Base-by-base conservation (phyloP, 2,888 invertebrate species). In the Ellobium chinense region DNA sequence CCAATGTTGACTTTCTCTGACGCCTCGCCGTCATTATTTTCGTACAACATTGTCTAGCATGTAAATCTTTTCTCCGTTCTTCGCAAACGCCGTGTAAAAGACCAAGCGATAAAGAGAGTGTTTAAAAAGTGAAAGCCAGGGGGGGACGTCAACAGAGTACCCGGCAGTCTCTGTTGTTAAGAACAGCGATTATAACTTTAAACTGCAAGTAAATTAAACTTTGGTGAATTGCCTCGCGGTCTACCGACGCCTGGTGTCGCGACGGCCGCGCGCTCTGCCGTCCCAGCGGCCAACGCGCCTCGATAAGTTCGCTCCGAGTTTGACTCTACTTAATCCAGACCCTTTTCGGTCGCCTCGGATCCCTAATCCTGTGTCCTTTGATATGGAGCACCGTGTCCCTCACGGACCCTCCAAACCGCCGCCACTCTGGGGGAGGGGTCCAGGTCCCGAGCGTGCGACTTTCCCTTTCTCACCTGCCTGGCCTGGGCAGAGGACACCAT, bases 301-400 rank as follows among this genome's bases (percentile, higher is more conserved):
- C 46, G 46, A 46, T 60, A 60, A 60, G 60, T 60, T 21, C 60
- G 7, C 60, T 24, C 60, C n/a, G n/a, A 60, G 60, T 60, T 60
- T 60, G 14, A 14, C 27, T 9, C 5, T 5, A 7, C 12, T 60
- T 60, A 60, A 60, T 60, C 60, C 60, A 24, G 54, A 24, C 27
- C 60, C 60, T 60, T 60, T 60, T 60, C 5, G 60, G n/a, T 60
- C n/a, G 60, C 60, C 60, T 60, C 5, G 27, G 60, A 24, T n/a
- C 60, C n/a, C n/a, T 60, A 60, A 60, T 60, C 60, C 60, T n/a
- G 9, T 21, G 60, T 24, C 60, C 60, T 60, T 60, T 60, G 60
- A 60, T 60, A 60, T 60, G 60, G 27, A 60, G 60, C 21, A 60
- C 60, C 27, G 14, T 60, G 27, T 24, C 60, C 60, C 60, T 24